phyloP scores from a whole-genome alignment of 2,113 vertebrate genomes.

The Mus spicilegus region DNA sequence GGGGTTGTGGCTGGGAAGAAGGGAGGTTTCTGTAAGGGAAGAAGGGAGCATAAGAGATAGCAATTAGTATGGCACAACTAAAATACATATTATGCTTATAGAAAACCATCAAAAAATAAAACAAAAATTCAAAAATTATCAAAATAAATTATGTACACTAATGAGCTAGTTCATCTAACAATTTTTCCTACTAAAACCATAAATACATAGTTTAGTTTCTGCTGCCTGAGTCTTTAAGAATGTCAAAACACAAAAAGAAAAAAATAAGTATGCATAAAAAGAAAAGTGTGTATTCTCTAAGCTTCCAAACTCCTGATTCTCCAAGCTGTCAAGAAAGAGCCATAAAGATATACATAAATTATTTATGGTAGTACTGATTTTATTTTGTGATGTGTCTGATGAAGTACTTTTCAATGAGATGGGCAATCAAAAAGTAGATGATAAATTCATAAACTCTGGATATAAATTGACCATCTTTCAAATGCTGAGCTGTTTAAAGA shows the following conservation, averaged over 20 bases:
- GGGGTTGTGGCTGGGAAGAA: background rate
- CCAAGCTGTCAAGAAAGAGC: conserved; percentile 27
- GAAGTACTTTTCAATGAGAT: conserved; percentile 25
- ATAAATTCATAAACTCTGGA: background rate
- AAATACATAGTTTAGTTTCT: background rate
- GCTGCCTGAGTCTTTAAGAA: conserved; percentile 17
- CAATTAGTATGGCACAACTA: background rate
- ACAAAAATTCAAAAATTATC: background rate
- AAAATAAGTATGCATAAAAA: conserved; percentile 34
- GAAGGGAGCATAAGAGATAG: background rate
- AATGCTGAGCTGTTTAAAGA: background rate
- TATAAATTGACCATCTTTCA: background rate
- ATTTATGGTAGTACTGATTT: conserved; percentile 41
- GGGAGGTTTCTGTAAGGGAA: background rate
- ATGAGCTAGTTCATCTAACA: background rate
- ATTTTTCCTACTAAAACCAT: background rate
- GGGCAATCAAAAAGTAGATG: conserved; percentile 8
- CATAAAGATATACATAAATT: conserved; percentile 34
- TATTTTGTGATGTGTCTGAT: conserved; percentile 57
- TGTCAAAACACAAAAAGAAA: conserved; percentile 15
- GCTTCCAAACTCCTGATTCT: background rate
- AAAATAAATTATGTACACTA: conserved; percentile 32
- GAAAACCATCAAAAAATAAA: background rate
- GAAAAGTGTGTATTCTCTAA: background rate
- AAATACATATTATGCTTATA: background rate